Evolutionary conservation across 2,888 invertebrate species (phyloP).

Genomic region (Piscicola geometra): DNA sequence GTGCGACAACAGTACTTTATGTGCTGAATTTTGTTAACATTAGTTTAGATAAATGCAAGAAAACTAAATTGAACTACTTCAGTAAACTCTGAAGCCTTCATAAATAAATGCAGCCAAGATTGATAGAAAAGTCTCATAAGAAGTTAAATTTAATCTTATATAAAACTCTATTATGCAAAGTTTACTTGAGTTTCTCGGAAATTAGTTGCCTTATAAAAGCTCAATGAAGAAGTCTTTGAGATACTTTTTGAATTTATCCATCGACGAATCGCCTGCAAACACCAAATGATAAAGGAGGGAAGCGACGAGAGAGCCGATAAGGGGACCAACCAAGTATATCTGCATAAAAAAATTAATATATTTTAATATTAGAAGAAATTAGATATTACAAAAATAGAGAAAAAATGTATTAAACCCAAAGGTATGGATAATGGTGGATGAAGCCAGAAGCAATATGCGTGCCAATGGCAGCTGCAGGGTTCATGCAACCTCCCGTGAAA

Average conservation of each 20-base stretch:
- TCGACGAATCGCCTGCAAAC: background rate
- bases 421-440: background rate
- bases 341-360: background rate
- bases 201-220: too few relatives aligned
- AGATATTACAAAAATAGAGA: too few relatives aligned
- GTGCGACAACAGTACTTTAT: too few relatives aligned
- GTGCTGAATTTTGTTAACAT: too few relatives aligned
- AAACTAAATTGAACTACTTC: too few relatives aligned
- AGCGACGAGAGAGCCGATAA: background rate
- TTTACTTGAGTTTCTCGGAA: too few relatives aligned
- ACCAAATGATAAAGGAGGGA: background rate
- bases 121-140: too few relatives aligned
- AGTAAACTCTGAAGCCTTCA: too few relatives aligned
- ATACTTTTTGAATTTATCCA: background rate
- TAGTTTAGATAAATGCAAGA: too few relatives aligned
- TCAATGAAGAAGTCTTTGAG: background rate
- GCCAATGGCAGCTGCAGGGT: background rate
- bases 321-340: background rate
- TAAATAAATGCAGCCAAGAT: too few relatives aligned
- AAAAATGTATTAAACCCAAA: background rate
- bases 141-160: too few relatives aligned
- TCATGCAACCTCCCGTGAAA: conserved; percentile 3
- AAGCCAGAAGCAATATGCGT: background rate
- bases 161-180: too few relatives aligned
- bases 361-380: background rate